Conservation (phyloP, 1,140 invertebrate genomes). For the Diorhabda elongata region DNA sequence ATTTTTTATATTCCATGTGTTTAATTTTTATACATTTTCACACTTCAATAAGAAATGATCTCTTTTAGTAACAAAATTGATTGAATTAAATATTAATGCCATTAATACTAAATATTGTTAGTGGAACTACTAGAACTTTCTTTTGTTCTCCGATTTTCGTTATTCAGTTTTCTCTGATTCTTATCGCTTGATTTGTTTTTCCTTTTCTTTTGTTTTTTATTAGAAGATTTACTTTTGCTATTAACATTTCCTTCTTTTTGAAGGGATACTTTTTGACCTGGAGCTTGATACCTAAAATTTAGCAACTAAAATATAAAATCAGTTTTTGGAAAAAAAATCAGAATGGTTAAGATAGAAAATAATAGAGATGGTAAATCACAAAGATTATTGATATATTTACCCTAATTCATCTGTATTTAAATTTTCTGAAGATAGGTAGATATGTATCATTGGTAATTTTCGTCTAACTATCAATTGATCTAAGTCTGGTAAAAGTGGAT, state of each 20-base stretch:
- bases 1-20: not conserved
- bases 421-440: constrained; percentile 61
- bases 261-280: constrained; percentile 24
- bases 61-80: too few species aligned
- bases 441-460: constrained; percentile 72
- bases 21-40: not conserved
- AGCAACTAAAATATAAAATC: constrained; percentile 1
- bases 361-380: not conserved
- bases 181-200: not conserved
- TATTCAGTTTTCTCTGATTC: not conserved
- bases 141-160: not conserved
- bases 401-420: constrained; percentile 51
- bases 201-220: constrained; percentile 12
- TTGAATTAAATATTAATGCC: too few species aligned
- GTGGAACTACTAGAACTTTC: not conserved
- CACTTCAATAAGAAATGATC: too few species aligned
- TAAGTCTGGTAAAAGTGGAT: constrained; percentile 67
- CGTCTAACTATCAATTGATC: constrained; percentile 68
- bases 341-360: not conserved
- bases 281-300: constrained; percentile 36
- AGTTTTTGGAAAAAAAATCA: not conserved
- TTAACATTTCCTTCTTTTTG: constrained; percentile 6
- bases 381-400: constrained; percentile 42
- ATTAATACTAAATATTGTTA: too few species aligned
- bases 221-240: constrained; percentile 1